Percentiles rank a stretch among this genome's conserved stretches.
phyloP scores from a whole-genome alignment of 2,888 invertebrate genomes.

The Pemphredon lugubris region DNA sequence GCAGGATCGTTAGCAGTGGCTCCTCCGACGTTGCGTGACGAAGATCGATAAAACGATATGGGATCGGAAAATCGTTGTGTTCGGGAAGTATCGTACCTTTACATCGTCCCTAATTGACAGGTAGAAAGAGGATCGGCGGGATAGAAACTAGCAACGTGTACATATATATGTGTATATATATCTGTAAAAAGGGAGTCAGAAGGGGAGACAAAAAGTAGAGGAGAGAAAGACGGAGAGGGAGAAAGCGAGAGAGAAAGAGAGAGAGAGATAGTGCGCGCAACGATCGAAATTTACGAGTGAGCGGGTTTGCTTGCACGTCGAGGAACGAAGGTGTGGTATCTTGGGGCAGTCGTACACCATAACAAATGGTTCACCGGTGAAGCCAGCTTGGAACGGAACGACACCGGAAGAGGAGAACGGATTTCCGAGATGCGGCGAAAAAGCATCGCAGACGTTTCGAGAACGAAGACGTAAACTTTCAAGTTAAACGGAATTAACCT shows the following conservation, averaged over 20 bases:
- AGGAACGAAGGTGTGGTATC: conserved; percentile 29
- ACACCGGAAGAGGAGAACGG: conserved; percentile 50
- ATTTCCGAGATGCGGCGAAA: conserved; percentile 21
- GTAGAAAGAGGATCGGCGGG: conserved; percentile 34
- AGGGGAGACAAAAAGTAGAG: conserved; percentile 33
- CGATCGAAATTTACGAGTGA: conserved; percentile 69
- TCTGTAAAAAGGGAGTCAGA: no score
- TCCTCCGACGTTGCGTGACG: conserved; percentile 23
- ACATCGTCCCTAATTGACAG: conserved; percentile 75
- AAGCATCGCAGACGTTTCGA: conserved; percentile 20
- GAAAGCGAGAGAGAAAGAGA: conserved; percentile 33
- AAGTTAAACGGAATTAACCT: not conserved
- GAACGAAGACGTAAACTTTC: not conserved
- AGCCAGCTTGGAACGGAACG: conserved; percentile 52
- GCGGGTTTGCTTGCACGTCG: conserved; percentile 52
- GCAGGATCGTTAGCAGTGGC: conserved; percentile 40
- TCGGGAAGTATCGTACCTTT: conserved; percentile 61
- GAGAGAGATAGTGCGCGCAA: conserved; percentile 14
- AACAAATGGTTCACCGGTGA: conserved; percentile 63
- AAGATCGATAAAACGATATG: conserved; percentile 42
- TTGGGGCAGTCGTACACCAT: conserved; percentile 43
- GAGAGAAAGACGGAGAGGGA: not conserved
- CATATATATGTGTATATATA: no score
- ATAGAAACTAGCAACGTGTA: not conserved
- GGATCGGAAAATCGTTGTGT: conserved; percentile 61